phyloP scores from a whole-genome alignment of 2,113 vertebrate species.

The Crypturellus undulatus region DNA sequence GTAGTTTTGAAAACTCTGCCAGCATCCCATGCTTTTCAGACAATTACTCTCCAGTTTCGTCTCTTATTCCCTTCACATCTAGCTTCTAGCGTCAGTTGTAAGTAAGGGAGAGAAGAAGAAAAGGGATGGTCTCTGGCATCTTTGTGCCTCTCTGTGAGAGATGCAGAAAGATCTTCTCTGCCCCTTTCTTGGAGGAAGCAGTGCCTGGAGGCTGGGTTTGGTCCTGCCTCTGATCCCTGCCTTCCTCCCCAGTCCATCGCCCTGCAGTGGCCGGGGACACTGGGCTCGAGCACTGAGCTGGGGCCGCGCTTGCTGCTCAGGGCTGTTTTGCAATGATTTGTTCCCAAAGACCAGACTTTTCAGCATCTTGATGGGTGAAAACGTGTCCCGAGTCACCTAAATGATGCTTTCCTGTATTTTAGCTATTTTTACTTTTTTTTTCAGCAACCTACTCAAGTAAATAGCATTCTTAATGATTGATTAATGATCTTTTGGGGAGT shows the following conservation, averaged over 20 bases:
- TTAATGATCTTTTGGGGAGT: background rate
- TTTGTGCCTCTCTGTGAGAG: background rate
- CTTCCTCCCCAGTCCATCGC: background rate
- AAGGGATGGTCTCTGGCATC: background rate
- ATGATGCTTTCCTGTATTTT: background rate
- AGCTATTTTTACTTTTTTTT: background rate
- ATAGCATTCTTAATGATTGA: background rate
- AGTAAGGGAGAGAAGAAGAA: background rate
- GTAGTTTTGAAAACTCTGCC: background rate
- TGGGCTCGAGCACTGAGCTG: background rate
- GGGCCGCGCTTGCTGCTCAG: background rate
- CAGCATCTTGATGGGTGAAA: background rate
- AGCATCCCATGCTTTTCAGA: background rate
- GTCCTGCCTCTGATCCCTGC: background rate
- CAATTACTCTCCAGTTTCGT: background rate
- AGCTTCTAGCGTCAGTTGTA: background rate
- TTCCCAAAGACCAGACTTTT: background rate
- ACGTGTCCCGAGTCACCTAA: background rate
- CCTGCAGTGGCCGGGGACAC: background rate
- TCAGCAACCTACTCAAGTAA: background rate
- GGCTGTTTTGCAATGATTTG: background rate
- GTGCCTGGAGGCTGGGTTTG: background rate
- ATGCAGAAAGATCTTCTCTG: background rate
- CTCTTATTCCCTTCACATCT: accelerated
- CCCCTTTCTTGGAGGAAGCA: accelerated